phyloP scores from a whole-genome alignment of 2,888 invertebrate species.

The Andrena marginata region DNA sequence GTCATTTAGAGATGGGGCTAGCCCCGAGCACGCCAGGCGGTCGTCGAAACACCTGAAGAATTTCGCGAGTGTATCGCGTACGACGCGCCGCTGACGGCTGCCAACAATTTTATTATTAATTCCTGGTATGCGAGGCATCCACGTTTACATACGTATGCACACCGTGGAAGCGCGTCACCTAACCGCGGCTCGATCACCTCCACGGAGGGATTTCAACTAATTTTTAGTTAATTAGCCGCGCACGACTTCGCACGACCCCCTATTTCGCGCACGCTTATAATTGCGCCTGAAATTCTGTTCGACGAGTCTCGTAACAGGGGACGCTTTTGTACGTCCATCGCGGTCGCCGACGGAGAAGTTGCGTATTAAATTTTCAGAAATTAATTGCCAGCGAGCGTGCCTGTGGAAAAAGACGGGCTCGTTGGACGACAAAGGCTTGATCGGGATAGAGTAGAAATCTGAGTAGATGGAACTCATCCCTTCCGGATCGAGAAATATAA shows the following conservation, averaged over 20 bases:
- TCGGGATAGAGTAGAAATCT: background rate
- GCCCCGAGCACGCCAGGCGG: constrained; percentile 25
- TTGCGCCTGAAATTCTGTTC: constrained; percentile 50
- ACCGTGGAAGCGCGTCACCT: background rate
- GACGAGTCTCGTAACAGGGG: constrained; percentile 30
- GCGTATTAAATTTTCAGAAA: constrained; percentile 38
- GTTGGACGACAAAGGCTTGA: background rate
- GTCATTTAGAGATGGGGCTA: constrained; percentile 54
- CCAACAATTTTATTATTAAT: constrained; percentile 63
- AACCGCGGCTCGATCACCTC: constrained; percentile 13
- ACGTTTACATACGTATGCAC: background rate
- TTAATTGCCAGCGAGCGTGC: constrained; percentile 4
- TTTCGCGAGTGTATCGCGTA: constrained; percentile 1
- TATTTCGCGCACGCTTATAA: constrained; percentile 32
- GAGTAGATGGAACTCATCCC: background rate
- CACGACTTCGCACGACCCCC: constrained; percentile 11
- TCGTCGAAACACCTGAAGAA: constrained; percentile 30
- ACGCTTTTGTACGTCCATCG: constrained; percentile 30
- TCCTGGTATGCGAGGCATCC: constrained; percentile 29
- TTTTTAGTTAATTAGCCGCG: constrained; percentile 64
- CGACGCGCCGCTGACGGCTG: background rate
- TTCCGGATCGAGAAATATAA: too few relatives aligned
- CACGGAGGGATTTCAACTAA: constrained; percentile 31
- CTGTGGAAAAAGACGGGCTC: background rate
- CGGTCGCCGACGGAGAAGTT: background rate